phyloP scores from a whole-genome alignment of 2,888 invertebrate species.

The Ctena decussata region DNA sequence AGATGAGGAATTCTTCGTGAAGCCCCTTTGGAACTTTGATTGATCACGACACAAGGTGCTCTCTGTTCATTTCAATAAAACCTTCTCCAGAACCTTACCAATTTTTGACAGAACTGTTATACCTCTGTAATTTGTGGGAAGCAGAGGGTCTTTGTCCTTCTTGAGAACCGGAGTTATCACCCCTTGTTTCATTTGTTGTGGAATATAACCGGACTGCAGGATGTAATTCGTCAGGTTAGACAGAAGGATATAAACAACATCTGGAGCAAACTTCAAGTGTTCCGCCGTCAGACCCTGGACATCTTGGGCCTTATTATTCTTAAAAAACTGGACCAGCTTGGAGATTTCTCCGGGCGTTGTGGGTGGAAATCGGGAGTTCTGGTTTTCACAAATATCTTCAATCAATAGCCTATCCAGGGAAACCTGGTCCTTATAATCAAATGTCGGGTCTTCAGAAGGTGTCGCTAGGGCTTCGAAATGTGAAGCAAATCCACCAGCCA shows the following conservation, averaged over 20 bases:
- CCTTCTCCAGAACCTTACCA: constrained; percentile 1
- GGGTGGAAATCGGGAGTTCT: too few relatives aligned
- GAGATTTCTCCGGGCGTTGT: too few relatives aligned
- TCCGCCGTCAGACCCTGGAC: not conserved
- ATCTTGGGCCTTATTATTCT: too few relatives aligned
- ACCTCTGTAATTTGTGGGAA: constrained; percentile 6
- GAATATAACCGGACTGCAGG: not conserved
- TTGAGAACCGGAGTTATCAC: constrained; percentile 1
- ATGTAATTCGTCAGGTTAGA: not conserved
- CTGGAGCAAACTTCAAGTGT: not conserved
- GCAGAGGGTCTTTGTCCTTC: not conserved
- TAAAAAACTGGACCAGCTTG: too few relatives aligned
- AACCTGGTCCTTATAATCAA: not conserved
- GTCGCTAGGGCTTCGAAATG: not conserved
- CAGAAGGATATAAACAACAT: not conserved
- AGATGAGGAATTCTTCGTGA: too few relatives aligned
- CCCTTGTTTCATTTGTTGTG: not conserved
- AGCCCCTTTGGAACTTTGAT: not conserved
- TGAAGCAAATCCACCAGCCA: not conserved
- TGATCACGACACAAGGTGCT: not conserved
- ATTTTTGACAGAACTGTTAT: not conserved
- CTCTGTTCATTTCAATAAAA: not conserved
- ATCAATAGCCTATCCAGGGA: not conserved
- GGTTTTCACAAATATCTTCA: not conserved
- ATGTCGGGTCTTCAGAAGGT: not conserved